These are phyloP conservation scores for Rotaria sp. DNA, from an alignment of 2,888 invertebrate species.

Conservation along the genomic window DNA sequence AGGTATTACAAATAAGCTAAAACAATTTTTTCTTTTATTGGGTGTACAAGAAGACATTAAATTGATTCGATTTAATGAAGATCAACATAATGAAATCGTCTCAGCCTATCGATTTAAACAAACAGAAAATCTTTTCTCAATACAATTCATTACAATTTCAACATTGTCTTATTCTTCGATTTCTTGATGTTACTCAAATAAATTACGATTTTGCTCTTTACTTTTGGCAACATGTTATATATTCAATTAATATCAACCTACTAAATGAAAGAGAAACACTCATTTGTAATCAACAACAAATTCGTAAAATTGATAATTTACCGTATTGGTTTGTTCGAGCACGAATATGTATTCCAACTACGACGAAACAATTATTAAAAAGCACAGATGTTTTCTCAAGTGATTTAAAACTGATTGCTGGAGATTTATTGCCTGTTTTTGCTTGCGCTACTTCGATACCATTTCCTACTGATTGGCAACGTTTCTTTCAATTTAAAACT, in stretches of 20 bases:
- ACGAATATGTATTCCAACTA: too few relatives aligned
- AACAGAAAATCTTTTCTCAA: neutral
- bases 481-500: neutral
- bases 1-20: too few relatives aligned
- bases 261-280: neutral
- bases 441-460: neutral
- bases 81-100: too few relatives aligned
- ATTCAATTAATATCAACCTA: neutral
- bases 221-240: neutral
- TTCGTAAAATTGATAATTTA: neutral
- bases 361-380: neutral
- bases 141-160: neutral
- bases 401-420: neutral
- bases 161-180: neutral
- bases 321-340: too few relatives aligned
- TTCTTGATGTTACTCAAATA: neutral
- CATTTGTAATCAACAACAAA: neutral
- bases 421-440: neutral
- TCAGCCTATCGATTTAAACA: neutral
- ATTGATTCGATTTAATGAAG: neutral
- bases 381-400: neutral
- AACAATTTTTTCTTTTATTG: neutral
- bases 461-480: neutral
- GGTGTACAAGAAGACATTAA: neutral
- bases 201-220: neutral